Base-by-base conservation (phyloP, 1,140 invertebrate genomes). In the Scaptomyza montana region DNA sequence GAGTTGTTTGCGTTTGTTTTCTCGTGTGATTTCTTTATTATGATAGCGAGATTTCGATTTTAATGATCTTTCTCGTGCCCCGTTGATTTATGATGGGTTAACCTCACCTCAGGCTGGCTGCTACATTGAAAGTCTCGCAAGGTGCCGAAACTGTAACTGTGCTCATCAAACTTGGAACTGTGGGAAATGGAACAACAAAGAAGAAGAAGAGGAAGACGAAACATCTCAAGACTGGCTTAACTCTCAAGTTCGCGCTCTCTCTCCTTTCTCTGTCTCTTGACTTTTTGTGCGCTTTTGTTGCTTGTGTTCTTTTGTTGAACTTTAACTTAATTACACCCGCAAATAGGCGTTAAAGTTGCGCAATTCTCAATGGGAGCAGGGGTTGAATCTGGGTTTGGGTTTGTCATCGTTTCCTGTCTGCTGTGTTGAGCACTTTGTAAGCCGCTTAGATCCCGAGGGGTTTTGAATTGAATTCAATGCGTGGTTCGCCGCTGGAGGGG, bases 251-350 rank as follows among this genome's bases (percentile, higher is more conserved):
- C n/a, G n/a, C n/a, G n/a, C n/a, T n/a, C n/a, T n/a, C n/a, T n/a
- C n/a, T n/a, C n/a, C 33, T 36, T 8, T 36, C 33, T 36, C 8
- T 36, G 41, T 51, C 81, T 81, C 73, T 80, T 75, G 77, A 82
- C 82, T 89, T 82, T 33, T 81, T 85, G 57, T 3, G 49, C 56
- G 69, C 80, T 76, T 79, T 81, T 36, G 33, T 62, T 62, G 47
- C 49, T 47, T 65, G 62, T 64, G 62, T 64, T 72, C 68, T 89
- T 77, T 81, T 79, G 77, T 82, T 55, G 78, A 54, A 67, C 67
- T 74, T 80, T 91, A 91, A 91, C 85, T 91, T 90, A 91, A 91
- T 91, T 91, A 91, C 78, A 76, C 80, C 79, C 77, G 78, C 89
- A 91, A 91, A 91, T 87, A 90, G 90, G 90, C 90, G 80, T 91